These are phyloP conservation scores for Isoperla grammatica DNA, from an alignment of 2,888 invertebrate genomes.

Conservation along the genomic window DNA sequence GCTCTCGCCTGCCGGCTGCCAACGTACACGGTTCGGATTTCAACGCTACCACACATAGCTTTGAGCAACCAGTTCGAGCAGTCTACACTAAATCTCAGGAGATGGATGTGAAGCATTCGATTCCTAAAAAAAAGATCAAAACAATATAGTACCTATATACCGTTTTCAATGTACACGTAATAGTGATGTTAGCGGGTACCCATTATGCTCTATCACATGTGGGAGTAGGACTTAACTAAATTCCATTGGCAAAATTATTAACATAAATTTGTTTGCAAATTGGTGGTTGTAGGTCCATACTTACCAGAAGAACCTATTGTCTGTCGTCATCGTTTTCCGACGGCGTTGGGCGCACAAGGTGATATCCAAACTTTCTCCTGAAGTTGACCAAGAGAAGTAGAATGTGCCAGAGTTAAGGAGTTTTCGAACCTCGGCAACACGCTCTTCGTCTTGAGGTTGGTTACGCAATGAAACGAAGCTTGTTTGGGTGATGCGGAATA, in stretches of 20 bases:
- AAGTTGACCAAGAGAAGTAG: slow-evolving; percentile 82
- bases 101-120: slow-evolving; percentile 88
- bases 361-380: slow-evolving; percentile 70
- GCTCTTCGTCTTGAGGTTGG: slow-evolving; percentile 55
- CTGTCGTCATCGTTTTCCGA: slow-evolving; percentile 71
- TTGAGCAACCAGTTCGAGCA: slow-evolving; percentile 88
- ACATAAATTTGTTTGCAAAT: too few species aligned
- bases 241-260: too few species aligned
- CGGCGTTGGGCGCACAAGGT: slow-evolving; percentile 91
- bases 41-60: slow-evolving; percentile 95
- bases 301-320: slow-evolving; percentile 96
- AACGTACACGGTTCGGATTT: slow-evolving; percentile 97
- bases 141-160: too few species aligned
- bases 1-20: slow-evolving; percentile 91
- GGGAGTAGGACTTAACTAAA: too few species aligned
- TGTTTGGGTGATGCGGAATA: slow-evolving; percentile 91
- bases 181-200: too few species aligned
- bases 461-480: slow-evolving; percentile 83
- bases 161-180: too few species aligned
- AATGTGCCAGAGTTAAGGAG: slow-evolving; percentile 97
- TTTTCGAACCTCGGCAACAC: slow-evolving; percentile 65
- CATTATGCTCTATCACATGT: too few species aligned
- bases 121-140: slow-evolving; percentile 60
- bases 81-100: slow-evolving; percentile 87
- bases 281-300: too few species aligned